Percentiles rank a stretch among this genome's conserved stretches.
Conservation (phyloP, 2,888 invertebrate genomes). For the Folsomia candida region DNA sequence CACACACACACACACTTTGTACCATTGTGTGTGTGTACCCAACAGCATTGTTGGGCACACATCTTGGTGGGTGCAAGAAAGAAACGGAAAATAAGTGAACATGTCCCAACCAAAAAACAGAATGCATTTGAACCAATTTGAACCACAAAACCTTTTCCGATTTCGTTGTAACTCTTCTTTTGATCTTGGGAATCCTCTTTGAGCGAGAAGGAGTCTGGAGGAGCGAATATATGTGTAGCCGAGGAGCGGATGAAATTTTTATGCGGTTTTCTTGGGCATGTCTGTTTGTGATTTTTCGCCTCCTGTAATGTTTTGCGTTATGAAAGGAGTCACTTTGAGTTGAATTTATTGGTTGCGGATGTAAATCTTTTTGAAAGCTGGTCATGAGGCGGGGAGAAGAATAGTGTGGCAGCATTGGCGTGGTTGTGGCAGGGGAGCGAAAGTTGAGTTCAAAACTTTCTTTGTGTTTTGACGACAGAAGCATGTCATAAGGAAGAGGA, state of each 20-base stretch:
- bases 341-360: conserved; percentile 21
- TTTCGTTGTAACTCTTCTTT: not conserved
- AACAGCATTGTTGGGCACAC: too few relatives aligned
- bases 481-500: conserved; percentile 1
- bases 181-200: not conserved
- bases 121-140: too few relatives aligned
- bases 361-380: too few relatives aligned
- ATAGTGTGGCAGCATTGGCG: too few relatives aligned
- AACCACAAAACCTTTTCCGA: not conserved
- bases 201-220: not conserved
- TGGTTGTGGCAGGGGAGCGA: conserved; percentile 6
- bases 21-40: too few relatives aligned
- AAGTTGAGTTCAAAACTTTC: conserved; percentile 15
- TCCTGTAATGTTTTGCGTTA: conserved; percentile 20
- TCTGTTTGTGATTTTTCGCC: conserved; percentile 6
- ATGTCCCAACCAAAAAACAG: too few relatives aligned
- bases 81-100: too few relatives aligned
- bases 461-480: conserved; percentile 11
- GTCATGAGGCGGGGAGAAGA: too few relatives aligned
- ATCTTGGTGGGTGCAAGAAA: too few relatives aligned
- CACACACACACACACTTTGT: too few relatives aligned
- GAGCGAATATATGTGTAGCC: too few relatives aligned
- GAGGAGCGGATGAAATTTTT: conserved; percentile 6
- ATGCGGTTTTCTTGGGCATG: conserved; percentile 1
- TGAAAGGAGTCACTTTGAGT: conserved; percentile 17